phyloP scores from a whole-genome alignment of 2,113 vertebrate genomes.

The pig (Sus scrofa) region T2T-Sscrofa CM000813.6:143925001-143925500 shows the following conservation, averaged over 20 bases:
- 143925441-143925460: constrained; percentile 73
- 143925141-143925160: constrained; percentile 66
- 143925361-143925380: constrained; percentile 75
- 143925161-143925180: constrained; percentile 61
- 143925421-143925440: constrained; percentile 75
- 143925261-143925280: constrained; percentile 74
- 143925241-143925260: constrained; percentile 68
- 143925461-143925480: constrained; percentile 71
- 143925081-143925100: constrained; percentile 82
- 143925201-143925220: constrained; percentile 81
- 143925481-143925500: constrained; percentile 44
- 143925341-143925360: constrained; percentile 75
- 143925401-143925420: constrained; percentile 69
- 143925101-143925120: constrained; percentile 69
- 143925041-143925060: constrained; percentile 79
- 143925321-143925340: constrained; percentile 58
- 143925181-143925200: constrained; percentile 85
- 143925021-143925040: constrained; percentile 82
- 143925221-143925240: constrained; percentile 84
- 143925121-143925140: constrained; percentile 67
- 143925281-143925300: constrained; percentile 66
- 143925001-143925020: constrained; percentile 76
- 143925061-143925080: constrained; percentile 74
- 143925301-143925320: constrained; percentile 78
- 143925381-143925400: constrained; percentile 78